Percentiles rank a stretch among this genome's conserved stretches.
Evolutionary conservation across 1,140 invertebrate genomes (phyloP).

Genomic region (Zaprionus vittiger): DNA sequence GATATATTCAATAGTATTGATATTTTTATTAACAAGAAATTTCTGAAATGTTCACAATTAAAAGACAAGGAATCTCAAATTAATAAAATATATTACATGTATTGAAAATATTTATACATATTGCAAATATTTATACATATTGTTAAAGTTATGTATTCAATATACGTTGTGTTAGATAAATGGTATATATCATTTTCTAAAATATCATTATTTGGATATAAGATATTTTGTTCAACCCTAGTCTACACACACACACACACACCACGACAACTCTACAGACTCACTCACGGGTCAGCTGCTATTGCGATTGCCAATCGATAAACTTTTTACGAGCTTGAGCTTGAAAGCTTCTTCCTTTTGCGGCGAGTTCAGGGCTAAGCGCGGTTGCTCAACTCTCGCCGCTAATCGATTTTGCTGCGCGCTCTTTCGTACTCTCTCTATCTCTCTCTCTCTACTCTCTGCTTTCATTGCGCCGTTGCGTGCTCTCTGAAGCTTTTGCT

Average conservation of each 20-base stretch:
- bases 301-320: slow-evolving; percentile 58
- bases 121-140: too few species aligned
- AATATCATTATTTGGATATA: too few species aligned
- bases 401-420: slow-evolving; percentile 53
- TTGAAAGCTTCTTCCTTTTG: slow-evolving; percentile 44
- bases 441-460: slow-evolving; percentile 1
- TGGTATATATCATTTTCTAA: too few species aligned
- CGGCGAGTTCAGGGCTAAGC: slow-evolving; percentile 71
- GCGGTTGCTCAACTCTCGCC: slow-evolving; percentile 68
- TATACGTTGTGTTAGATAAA: too few species aligned
- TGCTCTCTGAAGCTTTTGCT: slow-evolving; percentile 40
- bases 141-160: too few species aligned
- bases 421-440: not conserved
- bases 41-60: too few species aligned
- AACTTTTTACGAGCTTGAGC: slow-evolving; percentile 54
- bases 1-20: too few species aligned
- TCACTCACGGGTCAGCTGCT: slow-evolving; percentile 60
- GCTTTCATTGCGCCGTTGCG: slow-evolving; percentile 59
- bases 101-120: too few species aligned
- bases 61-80: too few species aligned
- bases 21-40: too few species aligned
- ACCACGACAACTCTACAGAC: slow-evolving; percentile 44
- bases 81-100: too few species aligned
- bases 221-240: too few species aligned
- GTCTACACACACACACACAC: slow-evolving; percentile 5